These are phyloP conservation scores for Dusona sp. DNA, from an alignment of 2,888 invertebrate genomes.

Conservation along the genomic window DNA sequence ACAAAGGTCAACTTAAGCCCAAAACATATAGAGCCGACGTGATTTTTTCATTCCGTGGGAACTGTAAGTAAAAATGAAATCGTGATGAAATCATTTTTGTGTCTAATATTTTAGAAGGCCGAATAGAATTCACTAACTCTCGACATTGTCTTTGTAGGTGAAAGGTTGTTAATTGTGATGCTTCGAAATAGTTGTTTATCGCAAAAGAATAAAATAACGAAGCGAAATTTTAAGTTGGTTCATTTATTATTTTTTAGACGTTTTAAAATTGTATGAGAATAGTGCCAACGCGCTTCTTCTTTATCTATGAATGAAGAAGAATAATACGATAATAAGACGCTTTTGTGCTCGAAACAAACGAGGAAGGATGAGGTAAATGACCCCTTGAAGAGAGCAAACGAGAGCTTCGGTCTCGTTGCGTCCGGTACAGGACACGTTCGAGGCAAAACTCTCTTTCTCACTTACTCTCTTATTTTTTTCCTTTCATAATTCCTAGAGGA, in stretches of 20 bases:
- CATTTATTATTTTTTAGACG: not conserved
- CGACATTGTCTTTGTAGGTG: not conserved
- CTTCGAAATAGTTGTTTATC: not conserved
- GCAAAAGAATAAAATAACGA: not conserved
- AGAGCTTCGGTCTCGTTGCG: slow-evolving; percentile 8
- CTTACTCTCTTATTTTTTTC: not conserved
- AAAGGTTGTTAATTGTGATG: not conserved
- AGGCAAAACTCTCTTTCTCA: slow-evolving; percentile 8
- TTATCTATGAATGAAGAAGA: slow-evolving; percentile 19
- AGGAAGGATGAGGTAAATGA: slow-evolving; percentile 61
- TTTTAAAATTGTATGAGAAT: not conserved
- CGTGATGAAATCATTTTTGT: not conserved
- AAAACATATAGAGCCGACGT: not conserved
- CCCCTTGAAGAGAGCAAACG: slow-evolving; percentile 51
- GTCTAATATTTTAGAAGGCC: not conserved
- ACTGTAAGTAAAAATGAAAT: not conserved
- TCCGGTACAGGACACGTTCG: slow-evolving; percentile 17
- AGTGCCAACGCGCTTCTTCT: slow-evolving; percentile 12
- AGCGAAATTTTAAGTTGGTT: not conserved
- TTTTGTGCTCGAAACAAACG: slow-evolving; percentile 48
- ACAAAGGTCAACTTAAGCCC: not conserved
- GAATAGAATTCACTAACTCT: not conserved
- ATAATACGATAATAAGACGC: slow-evolving; percentile 30
- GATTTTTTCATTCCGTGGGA: not conserved
- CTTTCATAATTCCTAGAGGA: not conserved